Evolutionary conservation across 2,797 vertebrate species (phyloP), one percentile per base, ranked within the genome.

Genomic region (Brachyalestes nurse): DNA sequence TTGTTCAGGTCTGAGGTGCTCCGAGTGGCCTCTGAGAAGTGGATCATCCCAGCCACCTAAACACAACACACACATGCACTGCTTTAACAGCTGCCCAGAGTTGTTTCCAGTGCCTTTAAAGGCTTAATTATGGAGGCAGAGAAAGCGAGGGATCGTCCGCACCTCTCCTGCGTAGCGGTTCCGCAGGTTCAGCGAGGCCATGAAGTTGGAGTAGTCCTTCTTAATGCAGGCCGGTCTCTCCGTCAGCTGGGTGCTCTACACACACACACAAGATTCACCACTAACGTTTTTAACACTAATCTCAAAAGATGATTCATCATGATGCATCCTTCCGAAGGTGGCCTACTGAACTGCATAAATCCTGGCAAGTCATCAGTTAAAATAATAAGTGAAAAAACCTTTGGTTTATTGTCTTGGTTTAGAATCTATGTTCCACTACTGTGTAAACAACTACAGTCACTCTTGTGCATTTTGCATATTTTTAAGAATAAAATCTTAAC

Each of bases 121-220:
- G 23, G 21, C 12, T 5, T 66, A 19, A 66, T 58, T 25, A 40
- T 23, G 6, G 9, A 77, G 13, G 69, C 14, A 10, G 6, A 58
- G 61, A 60, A 51, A 64, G 60, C 17, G 25, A 65, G 58, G 34
- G 0, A 38, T 19, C 0, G 40, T 17, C 42, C 53, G 0, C 76
- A 97, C 97, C 95, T 99, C 97, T 90, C 97, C 97, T 0, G 97
- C 96, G 0, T 98, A 98, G 86, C 97, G 95, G 89, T 99, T 99
- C 70, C 97, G 95, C 85, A 99, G 89, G 88, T 98, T 99, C 49
- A 99, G 95, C 16, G 97, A 99, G 6, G 97, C 96, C 97, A 99
- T 99, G 92, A 99, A 99, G 91, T 96, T 99, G 51, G 97, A 99
- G 88, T 99, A 99, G 86, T 99, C 97, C 86, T 97, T 99, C 93